Base-by-base conservation (phyloP, 35 echinoderm and acorn worm species). In the Ophiothrix spiculata region DNA sequence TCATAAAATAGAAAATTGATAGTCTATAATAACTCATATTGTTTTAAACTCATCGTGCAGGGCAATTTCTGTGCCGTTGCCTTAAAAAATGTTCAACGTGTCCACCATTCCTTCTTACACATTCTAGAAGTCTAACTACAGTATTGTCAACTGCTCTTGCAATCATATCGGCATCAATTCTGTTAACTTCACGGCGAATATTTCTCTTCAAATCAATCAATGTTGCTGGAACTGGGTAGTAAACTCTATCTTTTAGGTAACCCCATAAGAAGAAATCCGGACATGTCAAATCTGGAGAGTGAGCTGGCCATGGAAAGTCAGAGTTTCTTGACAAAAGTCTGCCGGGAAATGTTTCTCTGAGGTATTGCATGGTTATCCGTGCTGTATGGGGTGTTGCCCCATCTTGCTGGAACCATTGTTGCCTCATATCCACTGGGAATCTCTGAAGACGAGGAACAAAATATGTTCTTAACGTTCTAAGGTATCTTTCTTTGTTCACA, bases 201-300 rank as follows among this genome's bases (percentile, higher is more conserved):
- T 35, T 78, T 33, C 36, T 17, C 23, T 80, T 80, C 78, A 80
- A 32, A 0, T 80, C 35, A 40, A 13, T 0, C 13, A 40, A 6
- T 15, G n/a, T 80, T 16, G 28, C 36, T 15, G 78, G 78, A 4
- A 29, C 41, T 23, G 37, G 39, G 37, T n/a, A 4, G 41, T 80
- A 40, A 3, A 80, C 38, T 42, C 78, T 39, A 39, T 80, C 78
- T 32, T 80, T 80, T 4, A 80, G 78, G 28, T 80, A 80, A 10
- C 78, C 78, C 78, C 78, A 80, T 32, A 80, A 25, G 4, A 39
- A 80, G 21, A 80, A 80, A 32, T 80, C 78, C 11, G 78, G 78
- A 2, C 36, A 39, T 4, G 1, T 80, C 13, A 80, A 40, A 42
- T 80, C 38, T 39, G 78, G 78, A 31, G 78, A 80, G 41, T 80